Percentiles rank a stretch among this genome's conserved stretches.
These are phyloP conservation scores for Cotesia vestalis DNA, from an alignment of 1,140 invertebrate species.

Conservation along the genomic window DNA sequence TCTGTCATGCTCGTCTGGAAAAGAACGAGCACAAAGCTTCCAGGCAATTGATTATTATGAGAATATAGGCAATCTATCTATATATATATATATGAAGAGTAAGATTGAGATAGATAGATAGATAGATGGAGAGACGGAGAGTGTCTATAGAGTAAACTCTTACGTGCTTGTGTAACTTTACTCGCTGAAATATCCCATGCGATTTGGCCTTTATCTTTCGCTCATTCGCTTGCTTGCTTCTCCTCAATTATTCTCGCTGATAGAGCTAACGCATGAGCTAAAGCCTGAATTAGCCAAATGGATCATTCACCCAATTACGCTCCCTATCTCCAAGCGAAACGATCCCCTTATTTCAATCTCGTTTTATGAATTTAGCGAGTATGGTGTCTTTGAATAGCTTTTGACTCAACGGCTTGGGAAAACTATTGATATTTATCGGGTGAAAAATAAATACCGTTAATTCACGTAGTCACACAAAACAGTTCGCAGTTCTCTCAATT, in stretches of 20 bases:
- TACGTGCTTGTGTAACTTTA: constrained; percentile 15
- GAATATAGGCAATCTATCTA: not conserved
- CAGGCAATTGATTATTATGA: constrained; percentile 33
- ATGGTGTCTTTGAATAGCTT: too few relatives aligned
- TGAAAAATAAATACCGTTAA: too few relatives aligned
- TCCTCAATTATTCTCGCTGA: not conserved
- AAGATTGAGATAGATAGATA: constrained; percentile 7
- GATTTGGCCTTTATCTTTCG: not conserved
- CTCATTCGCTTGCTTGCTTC: not conserved
- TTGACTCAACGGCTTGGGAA: too few relatives aligned
- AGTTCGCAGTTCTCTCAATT: constrained; percentile 9
- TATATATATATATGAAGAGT: too few relatives aligned
- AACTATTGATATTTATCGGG: too few relatives aligned
- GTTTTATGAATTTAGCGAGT: too few relatives aligned
- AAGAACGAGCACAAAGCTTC: constrained; percentile 27
- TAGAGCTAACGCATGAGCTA: constrained; percentile 1
- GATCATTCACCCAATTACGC: constrained; percentile 4
- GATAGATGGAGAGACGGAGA: not conserved
- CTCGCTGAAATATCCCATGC: not conserved
- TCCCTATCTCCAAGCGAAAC: too few relatives aligned
- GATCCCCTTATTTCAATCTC: too few relatives aligned
- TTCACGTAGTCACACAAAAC: too few relatives aligned
- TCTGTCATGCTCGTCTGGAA: constrained; percentile 22
- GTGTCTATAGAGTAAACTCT: constrained; percentile 1
- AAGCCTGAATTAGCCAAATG: not conserved